phyloP scores from a whole-genome alignment of 2,888 invertebrate genomes.

The Nowickia ferox region DNA sequence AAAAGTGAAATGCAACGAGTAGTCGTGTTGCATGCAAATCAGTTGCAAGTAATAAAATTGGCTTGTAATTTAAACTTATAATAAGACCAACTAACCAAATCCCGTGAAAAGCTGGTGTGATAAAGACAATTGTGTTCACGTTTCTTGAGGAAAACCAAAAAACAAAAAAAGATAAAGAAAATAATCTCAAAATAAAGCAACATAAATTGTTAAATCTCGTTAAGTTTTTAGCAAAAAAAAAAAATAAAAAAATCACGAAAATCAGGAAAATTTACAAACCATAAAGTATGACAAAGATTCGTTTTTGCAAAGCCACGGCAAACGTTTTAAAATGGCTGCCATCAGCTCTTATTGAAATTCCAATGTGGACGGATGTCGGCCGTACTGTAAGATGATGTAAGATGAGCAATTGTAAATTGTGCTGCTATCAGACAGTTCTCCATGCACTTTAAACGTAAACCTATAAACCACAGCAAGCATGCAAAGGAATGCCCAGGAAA shows the following conservation, averaged over 20 bases:
- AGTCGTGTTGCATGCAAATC: constrained; percentile 80
- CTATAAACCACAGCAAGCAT: not conserved
- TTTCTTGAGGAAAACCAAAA: constrained; percentile 15
- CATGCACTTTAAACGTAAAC: not conserved
- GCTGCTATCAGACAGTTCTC: not conserved
- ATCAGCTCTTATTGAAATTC: constrained; percentile 29
- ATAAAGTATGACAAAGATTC: constrained; percentile 62
- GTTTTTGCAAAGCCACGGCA: constrained; percentile 48
- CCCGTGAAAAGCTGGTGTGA: constrained; percentile 52
- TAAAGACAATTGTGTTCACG: constrained; percentile 60
- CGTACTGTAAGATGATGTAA: not conserved
- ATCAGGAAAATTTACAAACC: constrained; percentile 67
- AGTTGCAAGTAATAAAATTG: constrained; percentile 73
- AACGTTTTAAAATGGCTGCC: constrained; percentile 78
- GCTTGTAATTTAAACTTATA: constrained; percentile 71
- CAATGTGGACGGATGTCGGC: constrained; percentile 1
- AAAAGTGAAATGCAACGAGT: constrained; percentile 74
- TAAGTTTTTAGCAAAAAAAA: constrained; percentile 52
- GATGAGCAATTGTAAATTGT: constrained; percentile 18
- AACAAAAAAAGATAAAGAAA: not conserved
- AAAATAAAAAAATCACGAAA: too few species aligned
- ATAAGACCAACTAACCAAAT: constrained; percentile 67
- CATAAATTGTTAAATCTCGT: constrained; percentile 71
- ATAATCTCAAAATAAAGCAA: constrained; percentile 41
- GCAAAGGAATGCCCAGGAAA: constrained; percentile 10